These are phyloP conservation scores for Xerus inauris DNA, from an alignment of 2,113 vertebrate genomes.

Conservation along the genomic window DNA sequence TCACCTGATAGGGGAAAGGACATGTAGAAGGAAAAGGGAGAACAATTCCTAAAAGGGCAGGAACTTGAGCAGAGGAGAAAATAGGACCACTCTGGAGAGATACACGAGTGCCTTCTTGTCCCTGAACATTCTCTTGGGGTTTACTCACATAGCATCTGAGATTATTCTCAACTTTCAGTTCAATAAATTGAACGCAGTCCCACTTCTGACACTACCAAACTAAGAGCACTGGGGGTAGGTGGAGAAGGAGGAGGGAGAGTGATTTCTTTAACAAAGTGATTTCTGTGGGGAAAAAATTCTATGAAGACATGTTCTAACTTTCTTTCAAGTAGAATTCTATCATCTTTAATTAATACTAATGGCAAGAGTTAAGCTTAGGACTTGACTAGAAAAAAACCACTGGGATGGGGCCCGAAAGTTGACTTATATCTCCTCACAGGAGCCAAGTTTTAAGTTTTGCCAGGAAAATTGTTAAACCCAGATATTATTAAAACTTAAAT, in stretches of 20 bases:
- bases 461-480: not conserved
- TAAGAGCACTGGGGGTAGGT: not conserved
- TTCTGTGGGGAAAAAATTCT: not conserved
- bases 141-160: not conserved
- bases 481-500: not conserved
- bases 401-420: not conserved
- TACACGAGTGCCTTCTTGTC: fast-evolving
- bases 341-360: constrained; percentile 17
- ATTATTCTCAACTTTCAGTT: not conserved
- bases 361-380: not conserved
- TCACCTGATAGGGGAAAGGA: not conserved
- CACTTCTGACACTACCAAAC: not conserved
- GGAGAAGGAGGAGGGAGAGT: not conserved
- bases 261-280: constrained; percentile 13
- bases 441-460: not conserved
- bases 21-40: not conserved
- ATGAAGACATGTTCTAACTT: not conserved
- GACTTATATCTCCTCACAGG: not conserved
- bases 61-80: too few species aligned
- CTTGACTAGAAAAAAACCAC: not conserved
- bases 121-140: not conserved
- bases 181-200: not conserved
- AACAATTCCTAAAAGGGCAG: not conserved
- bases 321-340: not conserved
- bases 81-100: not conserved